Percentiles rank a stretch among this genome's conserved stretches.
phyloP scores from a whole-genome alignment of 2,797 vertebrate genomes.

The Poeciliopsis paucimaculata region DNA sequence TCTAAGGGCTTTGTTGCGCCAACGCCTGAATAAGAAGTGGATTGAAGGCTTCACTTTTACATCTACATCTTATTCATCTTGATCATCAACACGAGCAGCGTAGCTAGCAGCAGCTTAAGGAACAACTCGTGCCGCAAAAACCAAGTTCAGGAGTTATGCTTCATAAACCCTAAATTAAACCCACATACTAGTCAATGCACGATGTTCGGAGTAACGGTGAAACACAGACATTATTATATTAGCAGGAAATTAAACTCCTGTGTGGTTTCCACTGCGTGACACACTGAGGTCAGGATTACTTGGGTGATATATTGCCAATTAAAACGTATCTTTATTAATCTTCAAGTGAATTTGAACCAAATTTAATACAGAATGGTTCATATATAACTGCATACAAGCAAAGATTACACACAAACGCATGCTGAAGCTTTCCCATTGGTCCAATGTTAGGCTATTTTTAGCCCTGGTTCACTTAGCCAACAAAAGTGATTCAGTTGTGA shows the following conservation, averaged over 20 bases:
- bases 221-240: not conserved
- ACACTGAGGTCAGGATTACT: slow-evolving; percentile 8
- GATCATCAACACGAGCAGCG: not conserved
- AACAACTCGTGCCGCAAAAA: not conserved
- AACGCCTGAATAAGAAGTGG: too few species aligned
- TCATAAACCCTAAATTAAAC: not conserved
- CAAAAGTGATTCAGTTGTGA: slow-evolving; percentile 55
- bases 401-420: slow-evolving; percentile 10
- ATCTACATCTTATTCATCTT: not conserved
- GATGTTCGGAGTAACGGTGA: not conserved
- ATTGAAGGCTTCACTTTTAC: not conserved
- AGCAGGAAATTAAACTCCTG: slow-evolving; percentile 32
- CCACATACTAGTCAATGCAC: not conserved
- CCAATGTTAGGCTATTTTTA: slow-evolving; percentile 70
- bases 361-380: slow-evolving; percentile 15
- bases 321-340: slow-evolving; percentile 8
- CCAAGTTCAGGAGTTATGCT: not conserved
- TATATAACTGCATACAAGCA: slow-evolving; percentile 1
- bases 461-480: slow-evolving; percentile 54
- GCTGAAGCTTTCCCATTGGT: slow-evolving; percentile 36
- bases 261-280: slow-evolving; percentile 1
- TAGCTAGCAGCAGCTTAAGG: not conserved
- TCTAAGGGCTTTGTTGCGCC: too few species aligned
- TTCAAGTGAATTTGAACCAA: slow-evolving; percentile 27
- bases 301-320: slow-evolving; percentile 4